Evolutionary conservation across 2,797 vertebrate species (phyloP), one percentile per base, ranked within the genome.

Genomic region (Lutjanus campechanus): DNA sequence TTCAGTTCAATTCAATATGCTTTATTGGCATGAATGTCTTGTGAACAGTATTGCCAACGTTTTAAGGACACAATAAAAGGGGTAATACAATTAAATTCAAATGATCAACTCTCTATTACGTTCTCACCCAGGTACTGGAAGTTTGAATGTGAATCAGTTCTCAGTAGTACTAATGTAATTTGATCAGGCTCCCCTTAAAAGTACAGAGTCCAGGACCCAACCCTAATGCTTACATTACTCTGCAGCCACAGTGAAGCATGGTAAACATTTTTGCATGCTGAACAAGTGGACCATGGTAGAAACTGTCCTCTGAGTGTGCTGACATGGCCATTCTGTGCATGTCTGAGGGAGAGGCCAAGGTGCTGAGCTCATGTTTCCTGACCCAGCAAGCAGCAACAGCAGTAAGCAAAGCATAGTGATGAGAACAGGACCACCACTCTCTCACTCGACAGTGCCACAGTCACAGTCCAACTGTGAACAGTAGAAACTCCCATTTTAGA

Each of bases 291-390:
- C 68, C 61, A 8, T 69, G 64, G 67, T 60, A 41, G 76, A 76
- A 76, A 69, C 64, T 79, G 86, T 77, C 86, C 85, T 86, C 70
- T 4, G n/a, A 55, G 74, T 82, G 75, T 91, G 89, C 89, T 90
- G 90, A 92, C 88, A 64, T n/a, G 76, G 85, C 64, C 66, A 12
- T 91, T 91, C 82, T 83, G 75, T 73, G 70, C 74, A 76, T 74
- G 85, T 90, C 81, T 91, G 71, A 73, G 82, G 82, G 79, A 66
- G 78, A 83, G 69, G 88, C 84, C 84, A 73, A 85, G 84, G 82
- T 91, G 91, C 90, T 93, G 93, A 90, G 90, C 87, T 89, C 83
- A 83, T 89, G 88, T 85, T 86, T 90, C 85, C 69, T 88, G 80
- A 86, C 65, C 77, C 76, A 79, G 83, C 87, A 75, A 84, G 89